Conservation (phyloP, 92 coral and sea anemone species). For the Scolanthus callimorphus region DNA sequence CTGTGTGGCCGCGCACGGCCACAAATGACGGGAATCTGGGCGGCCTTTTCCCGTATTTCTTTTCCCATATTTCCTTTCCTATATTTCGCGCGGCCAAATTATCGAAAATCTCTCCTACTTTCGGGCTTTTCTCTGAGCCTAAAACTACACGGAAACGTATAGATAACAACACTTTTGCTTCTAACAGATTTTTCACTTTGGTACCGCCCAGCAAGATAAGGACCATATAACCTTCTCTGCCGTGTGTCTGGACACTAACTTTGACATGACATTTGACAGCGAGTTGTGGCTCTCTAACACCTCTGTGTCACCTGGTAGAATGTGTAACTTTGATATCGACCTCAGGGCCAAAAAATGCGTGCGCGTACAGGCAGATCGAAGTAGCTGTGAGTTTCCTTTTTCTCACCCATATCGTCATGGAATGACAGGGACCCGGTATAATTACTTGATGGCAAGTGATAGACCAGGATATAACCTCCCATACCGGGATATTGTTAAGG, state of each 20-base stretch:
- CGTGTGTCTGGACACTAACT: conserved; percentile 72
- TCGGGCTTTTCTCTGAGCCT: too few relatives aligned
- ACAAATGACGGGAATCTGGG: too few relatives aligned
- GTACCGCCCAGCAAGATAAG: conserved; percentile 67
- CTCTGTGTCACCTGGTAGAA: conserved; percentile 71
- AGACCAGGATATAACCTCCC: conserved; percentile 76
- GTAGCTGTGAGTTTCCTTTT: conserved; percentile 69
- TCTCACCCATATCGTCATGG: conserved; percentile 84
- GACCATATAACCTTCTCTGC: conserved; percentile 55
- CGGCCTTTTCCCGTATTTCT: too few relatives aligned
- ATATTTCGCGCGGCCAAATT: too few relatives aligned
- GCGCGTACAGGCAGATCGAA: conserved; percentile 55
- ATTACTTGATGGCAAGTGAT: conserved; percentile 80
- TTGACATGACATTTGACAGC: conserved; percentile 82
- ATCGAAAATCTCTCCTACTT: too few relatives aligned
- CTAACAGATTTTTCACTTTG: conserved; percentile 79
- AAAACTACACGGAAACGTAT: too few relatives aligned
- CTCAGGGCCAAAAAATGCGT: conserved; percentile 44
- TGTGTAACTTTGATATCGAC: conserved; percentile 54
- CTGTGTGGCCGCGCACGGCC: too few relatives aligned
- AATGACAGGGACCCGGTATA: conserved; percentile 52
- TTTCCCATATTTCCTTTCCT: too few relatives aligned
- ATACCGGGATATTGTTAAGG: conserved; percentile 83
- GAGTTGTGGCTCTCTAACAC: conserved; percentile 71
- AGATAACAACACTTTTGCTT: too few relatives aligned